Percentiles rank a stretch among this genome's conserved stretches.
These are phyloP conservation scores for Heliornis fulica DNA, from an alignment of 2,113 vertebrate genomes.

Conservation along the genomic window DNA sequence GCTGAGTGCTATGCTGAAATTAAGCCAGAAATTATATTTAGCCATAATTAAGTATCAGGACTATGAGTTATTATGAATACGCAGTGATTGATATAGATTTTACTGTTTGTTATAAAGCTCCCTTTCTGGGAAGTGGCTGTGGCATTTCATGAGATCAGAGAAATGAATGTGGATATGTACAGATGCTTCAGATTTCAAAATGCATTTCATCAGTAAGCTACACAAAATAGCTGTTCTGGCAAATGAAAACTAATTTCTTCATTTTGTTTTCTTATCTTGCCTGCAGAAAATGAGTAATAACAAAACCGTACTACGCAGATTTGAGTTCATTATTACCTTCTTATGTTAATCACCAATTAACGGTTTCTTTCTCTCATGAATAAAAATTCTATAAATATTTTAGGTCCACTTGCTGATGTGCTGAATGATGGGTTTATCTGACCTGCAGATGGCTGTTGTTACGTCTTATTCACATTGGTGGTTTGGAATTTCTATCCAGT, in stretches of 20 bases:
- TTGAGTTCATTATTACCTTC: conserved; percentile 70
- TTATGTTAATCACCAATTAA: conserved; percentile 71
- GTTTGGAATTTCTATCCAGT: conserved; percentile 72
- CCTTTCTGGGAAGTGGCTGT: conserved; percentile 46
- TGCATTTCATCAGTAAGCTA: conserved; percentile 37
- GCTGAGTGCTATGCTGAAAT: conserved; percentile 20
- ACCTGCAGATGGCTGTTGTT: conserved; percentile 85
- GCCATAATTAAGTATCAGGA: conserved; percentile 17
- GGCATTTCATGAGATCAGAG: conserved; percentile 43
- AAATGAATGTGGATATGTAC: conserved; percentile 33
- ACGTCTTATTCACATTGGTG: conserved; percentile 75
- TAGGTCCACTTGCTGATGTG: conserved; percentile 84
- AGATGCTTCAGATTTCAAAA: conserved; percentile 45
- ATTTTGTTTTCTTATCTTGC: conserved; percentile 52
- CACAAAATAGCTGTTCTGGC: conserved; percentile 31
- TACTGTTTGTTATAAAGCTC: conserved; percentile 33
- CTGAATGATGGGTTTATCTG: conserved; percentile 84
- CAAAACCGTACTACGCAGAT: conserved; percentile 32
- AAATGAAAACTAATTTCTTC: conserved; percentile 60
- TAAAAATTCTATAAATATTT: conserved; percentile 80
- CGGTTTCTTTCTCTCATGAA: conserved; percentile 53
- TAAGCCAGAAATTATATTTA: conserved; percentile 47
- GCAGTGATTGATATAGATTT: conserved; percentile 45
- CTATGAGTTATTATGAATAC: conserved; percentile 44
- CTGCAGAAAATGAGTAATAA: conserved; percentile 53